Conservation (phyloP, 2,888 invertebrate genomes). For the Siphonodentalium dalli region DNA sequence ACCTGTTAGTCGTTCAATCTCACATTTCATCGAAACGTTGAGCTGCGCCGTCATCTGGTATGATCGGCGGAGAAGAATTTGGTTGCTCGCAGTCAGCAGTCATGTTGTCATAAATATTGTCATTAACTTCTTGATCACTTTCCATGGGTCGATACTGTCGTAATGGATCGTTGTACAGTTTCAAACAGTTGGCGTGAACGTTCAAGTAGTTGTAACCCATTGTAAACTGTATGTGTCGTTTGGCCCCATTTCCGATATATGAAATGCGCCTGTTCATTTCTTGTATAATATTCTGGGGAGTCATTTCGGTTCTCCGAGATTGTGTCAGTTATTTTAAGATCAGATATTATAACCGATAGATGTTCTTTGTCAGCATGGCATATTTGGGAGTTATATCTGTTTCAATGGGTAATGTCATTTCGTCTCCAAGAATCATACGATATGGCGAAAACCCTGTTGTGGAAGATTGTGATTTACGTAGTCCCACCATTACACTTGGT, state of each 20-base stretch:
- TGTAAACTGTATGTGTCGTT: constrained; percentile 16
- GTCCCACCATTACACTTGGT: constrained; percentile 26
- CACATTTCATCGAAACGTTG: too few relatives aligned
- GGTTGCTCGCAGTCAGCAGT: too few relatives aligned
- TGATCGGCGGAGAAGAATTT: too few relatives aligned
- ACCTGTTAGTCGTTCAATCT: too few relatives aligned
- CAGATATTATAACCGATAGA: background rate
- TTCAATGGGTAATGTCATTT: constrained; percentile 16
- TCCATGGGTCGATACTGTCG: background rate
- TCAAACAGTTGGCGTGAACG: constrained; percentile 1
- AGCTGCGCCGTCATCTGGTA: too few relatives aligned
- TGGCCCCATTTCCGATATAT: constrained; percentile 18
- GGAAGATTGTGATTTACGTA: constrained; percentile 19
- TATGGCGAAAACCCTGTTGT: constrained; percentile 16
- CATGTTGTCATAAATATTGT: too few relatives aligned
- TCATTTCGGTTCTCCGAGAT: constrained; percentile 4
- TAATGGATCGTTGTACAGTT: background rate
- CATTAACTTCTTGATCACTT: background rate
- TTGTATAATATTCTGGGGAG: constrained; percentile 12
- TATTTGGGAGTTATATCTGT: constrained; percentile 13
- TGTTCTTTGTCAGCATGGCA: constrained; percentile 7
- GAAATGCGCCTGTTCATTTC: constrained; percentile 23
- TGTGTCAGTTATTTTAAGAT: constrained; percentile 6
- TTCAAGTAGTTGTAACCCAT: background rate
- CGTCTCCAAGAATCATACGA: constrained; percentile 15